Base-by-base conservation (phyloP, 2,888 invertebrate genomes). In the Agrotis ipsilon region DNA sequence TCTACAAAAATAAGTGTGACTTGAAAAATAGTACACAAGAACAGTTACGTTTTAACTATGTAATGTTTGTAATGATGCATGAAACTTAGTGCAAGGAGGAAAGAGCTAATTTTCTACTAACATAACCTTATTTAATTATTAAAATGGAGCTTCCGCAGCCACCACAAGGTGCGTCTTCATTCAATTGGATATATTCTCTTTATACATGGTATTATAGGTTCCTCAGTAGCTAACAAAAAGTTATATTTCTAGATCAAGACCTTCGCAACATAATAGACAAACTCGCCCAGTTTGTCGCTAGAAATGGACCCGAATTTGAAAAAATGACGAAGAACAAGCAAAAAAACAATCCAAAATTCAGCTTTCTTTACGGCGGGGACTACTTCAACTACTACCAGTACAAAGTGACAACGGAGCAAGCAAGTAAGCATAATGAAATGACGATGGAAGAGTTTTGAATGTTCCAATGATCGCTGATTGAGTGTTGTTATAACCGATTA, bases 301-400 rank as follows among this genome's bases (percentile, higher is more conserved):
- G 99, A 95, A 99, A 99, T 98, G 99, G 99, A 66, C 99, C 99
- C n/a, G 99, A 99, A 93, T 99, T 99, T 96, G 99, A 99, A 96
- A 98, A 98, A 96, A 99, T 99, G 98, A 99, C 99, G 75, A 99
- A 99, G 97, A 98, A 98, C 91, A 99, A 99, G 96, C 99, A 99
- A 95, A 98, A 99, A 94, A 99, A 98, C 92, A 99, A 99, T 95
- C 99, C 99, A 5, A 99, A 99, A 94, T 99, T 99, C 96, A 98
- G 98, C 88, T 99, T 99, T 96, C 97, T 99, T 75, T 99, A 99
- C 96, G 99, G 99, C 83, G 99, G 99, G 69, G 99, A 99, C 90
- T 98, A 97, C 96, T 99, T 98, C 96, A 98, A 98, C 94, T 99
- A 99, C 95, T 99, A 99, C 96, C 99, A 99, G 94, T 99, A 98